Conservation (phyloP, 2,113 vertebrate genomes). For the Austrofundulus limnaeus region DNA sequence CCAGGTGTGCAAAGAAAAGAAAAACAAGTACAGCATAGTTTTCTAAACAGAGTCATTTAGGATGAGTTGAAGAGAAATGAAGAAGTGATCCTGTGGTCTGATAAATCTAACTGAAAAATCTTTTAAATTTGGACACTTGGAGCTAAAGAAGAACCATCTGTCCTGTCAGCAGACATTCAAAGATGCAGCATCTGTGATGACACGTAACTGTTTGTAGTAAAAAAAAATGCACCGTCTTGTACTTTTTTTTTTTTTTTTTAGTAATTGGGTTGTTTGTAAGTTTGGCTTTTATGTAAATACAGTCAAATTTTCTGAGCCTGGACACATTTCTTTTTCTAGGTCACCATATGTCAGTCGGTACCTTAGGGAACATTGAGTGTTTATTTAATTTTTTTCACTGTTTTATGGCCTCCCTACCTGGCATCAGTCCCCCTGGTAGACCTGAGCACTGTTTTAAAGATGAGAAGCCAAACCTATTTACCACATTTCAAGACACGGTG, state of each 20-base stretch:
- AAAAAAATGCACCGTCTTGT: too few relatives aligned
- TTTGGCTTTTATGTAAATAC: conserved; percentile 11
- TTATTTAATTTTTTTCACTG: conserved; percentile 28
- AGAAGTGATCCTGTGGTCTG: background rate
- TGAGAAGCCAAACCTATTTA: conserved; percentile 10
- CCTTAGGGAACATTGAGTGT: too few relatives aligned
- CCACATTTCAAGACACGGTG: conserved; percentile 16
- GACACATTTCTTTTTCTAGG: conserved; percentile 34
- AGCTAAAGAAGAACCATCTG: background rate
- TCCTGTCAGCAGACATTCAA: background rate
- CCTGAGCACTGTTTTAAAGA: background rate
- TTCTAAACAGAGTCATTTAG: background rate
- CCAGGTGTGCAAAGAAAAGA: too few relatives aligned
- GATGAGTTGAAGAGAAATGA: background rate
- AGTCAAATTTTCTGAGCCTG: conserved; percentile 15
- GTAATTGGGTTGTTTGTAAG: background rate
- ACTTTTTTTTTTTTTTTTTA: background rate
- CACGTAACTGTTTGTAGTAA: background rate
- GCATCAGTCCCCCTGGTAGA: conserved; percentile 21
- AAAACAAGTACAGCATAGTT: background rate
- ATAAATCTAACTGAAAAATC: conserved; percentile 27
- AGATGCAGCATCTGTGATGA: background rate
- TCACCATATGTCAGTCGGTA: conserved; percentile 48
- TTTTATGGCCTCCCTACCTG: conserved; percentile 19
- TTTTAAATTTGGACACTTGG: background rate